phyloP scores from a whole-genome alignment of 2,888 invertebrate genomes.

The Cremastinae sp. region DNA sequence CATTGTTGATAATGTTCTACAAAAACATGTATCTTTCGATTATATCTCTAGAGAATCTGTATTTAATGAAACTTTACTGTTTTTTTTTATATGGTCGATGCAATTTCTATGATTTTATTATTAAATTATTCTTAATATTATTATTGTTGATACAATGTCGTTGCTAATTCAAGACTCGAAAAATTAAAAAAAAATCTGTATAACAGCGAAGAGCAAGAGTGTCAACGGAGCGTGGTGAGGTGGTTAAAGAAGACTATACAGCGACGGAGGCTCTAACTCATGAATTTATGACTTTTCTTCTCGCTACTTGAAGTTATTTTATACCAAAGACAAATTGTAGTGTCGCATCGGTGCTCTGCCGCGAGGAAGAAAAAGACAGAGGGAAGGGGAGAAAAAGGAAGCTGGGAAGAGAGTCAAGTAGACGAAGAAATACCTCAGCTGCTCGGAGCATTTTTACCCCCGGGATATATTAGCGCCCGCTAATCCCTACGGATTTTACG shows the following conservation, averaged over 20 bases:
- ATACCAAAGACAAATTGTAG: conserved; percentile 74
- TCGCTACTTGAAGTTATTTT: conserved; percentile 73
- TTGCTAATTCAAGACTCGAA: too few species aligned
- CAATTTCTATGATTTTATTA: too few species aligned
- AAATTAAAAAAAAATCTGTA: too few species aligned
- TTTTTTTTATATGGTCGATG: too few species aligned
- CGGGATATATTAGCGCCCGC: conserved; percentile 78
- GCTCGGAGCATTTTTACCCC: conserved; percentile 77
- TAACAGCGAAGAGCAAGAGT: conserved; percentile 38
- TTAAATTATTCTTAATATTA: too few species aligned
- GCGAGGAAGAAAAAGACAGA: conserved; percentile 28
- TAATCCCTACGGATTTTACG: conserved; percentile 78
- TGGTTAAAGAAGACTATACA: conserved; percentile 56
- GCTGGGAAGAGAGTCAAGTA: conserved; percentile 51
- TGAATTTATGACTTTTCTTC: conserved; percentile 76
- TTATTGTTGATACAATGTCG: conserved; percentile 48
- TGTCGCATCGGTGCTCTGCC: conserved; percentile 42
- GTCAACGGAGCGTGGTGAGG: conserved; percentile 28
- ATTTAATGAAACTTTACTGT: too few species aligned
- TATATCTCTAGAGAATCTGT: too few species aligned
- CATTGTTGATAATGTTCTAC: too few species aligned
- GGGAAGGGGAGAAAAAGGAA: conserved; percentile 48
- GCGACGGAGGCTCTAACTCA: conserved; percentile 70
- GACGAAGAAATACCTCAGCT: conserved; percentile 77
- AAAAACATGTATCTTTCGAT: too few species aligned